These are phyloP conservation scores for Chionodraco myersi DNA, from an alignment of 2,113 vertebrate genomes.

Conservation along the genomic window DNA sequence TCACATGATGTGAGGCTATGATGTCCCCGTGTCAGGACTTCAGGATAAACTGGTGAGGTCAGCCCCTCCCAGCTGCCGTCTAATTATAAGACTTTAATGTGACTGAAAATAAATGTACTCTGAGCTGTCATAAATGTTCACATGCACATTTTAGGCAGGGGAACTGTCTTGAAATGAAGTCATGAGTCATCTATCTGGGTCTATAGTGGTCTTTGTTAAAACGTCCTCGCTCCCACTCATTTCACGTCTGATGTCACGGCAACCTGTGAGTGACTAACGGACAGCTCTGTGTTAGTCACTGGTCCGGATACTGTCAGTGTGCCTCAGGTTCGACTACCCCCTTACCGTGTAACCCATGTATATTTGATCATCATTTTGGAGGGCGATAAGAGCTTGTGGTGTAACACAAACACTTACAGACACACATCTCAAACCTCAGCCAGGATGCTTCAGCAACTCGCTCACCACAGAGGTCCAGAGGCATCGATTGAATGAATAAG, in stretches of 20 bases:
- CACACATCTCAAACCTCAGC: not conserved
- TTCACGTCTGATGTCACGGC: not conserved
- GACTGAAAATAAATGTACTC: not conserved
- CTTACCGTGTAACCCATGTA: not conserved
- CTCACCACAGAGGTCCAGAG: conserved; percentile 43
- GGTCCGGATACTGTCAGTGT: not conserved
- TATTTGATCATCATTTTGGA: not conserved
- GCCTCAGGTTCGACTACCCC: too few species aligned
- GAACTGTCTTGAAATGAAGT: not conserved
- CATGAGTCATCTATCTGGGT: not conserved
- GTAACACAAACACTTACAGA: too few species aligned
- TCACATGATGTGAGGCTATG: conserved; percentile 50
- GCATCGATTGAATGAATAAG: conserved; percentile 60
- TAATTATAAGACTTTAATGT: too few species aligned
- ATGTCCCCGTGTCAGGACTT: conserved; percentile 46
- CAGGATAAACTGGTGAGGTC: conserved; percentile 43
- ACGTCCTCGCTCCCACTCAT: too few species aligned
- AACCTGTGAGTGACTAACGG: conserved; percentile 2
- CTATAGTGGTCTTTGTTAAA: not conserved
- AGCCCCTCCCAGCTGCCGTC: conserved; percentile 14
- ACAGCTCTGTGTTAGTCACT: not conserved
- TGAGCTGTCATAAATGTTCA: not conserved
- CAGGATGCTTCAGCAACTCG: not conserved
- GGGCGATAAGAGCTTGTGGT: not conserved
- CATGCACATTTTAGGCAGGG: not conserved